Evolutionary conservation across 2,888 invertebrate genomes (phyloP).

Genomic region (Acleris literana): DNA sequence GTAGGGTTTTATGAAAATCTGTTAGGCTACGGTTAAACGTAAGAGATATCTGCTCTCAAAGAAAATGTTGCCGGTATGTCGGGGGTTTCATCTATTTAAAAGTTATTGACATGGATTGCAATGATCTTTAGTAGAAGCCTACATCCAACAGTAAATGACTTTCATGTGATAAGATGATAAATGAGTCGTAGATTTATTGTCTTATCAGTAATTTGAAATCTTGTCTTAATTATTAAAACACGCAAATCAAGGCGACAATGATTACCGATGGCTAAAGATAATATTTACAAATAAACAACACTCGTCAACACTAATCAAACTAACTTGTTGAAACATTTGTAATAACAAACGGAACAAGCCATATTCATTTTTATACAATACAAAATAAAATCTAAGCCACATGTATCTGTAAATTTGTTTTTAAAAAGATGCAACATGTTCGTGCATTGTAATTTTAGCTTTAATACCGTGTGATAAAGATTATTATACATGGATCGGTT

Average conservation of each 20-base stretch:
- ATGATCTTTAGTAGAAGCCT: too few species aligned
- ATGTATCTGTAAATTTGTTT: constrained; percentile 1
- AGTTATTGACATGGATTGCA: too few species aligned
- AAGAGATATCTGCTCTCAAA: too few species aligned
- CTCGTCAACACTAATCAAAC: constrained; percentile 27
- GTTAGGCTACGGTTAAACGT: too few species aligned
- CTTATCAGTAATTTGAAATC: not conserved
- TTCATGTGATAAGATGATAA: not conserved
- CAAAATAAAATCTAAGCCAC: not conserved
- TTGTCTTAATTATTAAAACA: constrained; percentile 1
- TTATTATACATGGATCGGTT: not conserved
- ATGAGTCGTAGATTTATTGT: not conserved
- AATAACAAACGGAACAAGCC: not conserved
- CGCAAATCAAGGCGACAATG: constrained; percentile 7
- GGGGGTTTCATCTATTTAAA: too few species aligned
- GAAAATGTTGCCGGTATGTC: too few species aligned
- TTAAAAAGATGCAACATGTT: not conserved
- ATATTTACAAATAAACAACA: constrained; percentile 31
- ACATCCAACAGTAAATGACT: too few species aligned
- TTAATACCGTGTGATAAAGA: not conserved
- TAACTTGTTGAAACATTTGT: constrained; percentile 1
- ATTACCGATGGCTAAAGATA: constrained; percentile 16
- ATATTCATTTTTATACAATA: not conserved
- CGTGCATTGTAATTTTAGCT: not conserved
- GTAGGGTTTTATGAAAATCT: too few species aligned